Percentiles rank a stretch among this genome's conserved stretches.
These are phyloP conservation scores for Apamea monoglypha DNA, from an alignment of 2,888 invertebrate species.

Conservation along the genomic window DNA sequence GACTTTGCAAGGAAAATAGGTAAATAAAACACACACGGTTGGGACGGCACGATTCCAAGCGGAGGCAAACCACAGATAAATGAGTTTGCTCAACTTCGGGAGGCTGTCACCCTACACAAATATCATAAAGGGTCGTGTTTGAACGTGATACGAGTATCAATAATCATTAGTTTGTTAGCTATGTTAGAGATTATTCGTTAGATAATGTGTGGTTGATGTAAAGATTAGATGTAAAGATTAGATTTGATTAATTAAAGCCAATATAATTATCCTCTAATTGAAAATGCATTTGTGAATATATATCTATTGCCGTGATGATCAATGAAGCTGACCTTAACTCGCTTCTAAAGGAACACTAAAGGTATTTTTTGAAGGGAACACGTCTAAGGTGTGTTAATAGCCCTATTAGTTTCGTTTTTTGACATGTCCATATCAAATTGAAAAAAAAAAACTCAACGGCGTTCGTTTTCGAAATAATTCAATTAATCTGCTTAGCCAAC, in stretches of 20 bases:
- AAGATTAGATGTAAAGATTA: no score
- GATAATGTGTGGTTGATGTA: background rate
- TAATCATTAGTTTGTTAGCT: slow-evolving; percentile 38
- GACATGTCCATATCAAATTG: no score
- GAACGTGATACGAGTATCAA: slow-evolving; percentile 43
- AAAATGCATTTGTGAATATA: background rate
- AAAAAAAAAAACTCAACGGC: background rate
- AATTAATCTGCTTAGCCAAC: background rate
- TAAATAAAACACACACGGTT: slow-evolving; percentile 53
- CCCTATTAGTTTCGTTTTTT: no score
- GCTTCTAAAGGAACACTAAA: background rate
- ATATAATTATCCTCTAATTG: background rate
- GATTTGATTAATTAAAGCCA: background rate
- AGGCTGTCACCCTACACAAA: slow-evolving; percentile 51
- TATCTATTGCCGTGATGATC: no score
- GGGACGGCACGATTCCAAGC: slow-evolving; percentile 18
- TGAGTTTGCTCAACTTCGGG: slow-evolving; percentile 54
- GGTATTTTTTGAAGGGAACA: background rate
- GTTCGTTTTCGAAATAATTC: background rate
- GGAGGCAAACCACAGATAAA: slow-evolving; percentile 53
- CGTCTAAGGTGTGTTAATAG: background rate
- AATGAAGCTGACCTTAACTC: background rate
- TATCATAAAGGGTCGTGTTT: slow-evolving; percentile 50
- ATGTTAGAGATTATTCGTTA: background rate
- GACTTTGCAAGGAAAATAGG: slow-evolving; percentile 57